phyloP scores from a whole-genome alignment of 2,888 invertebrate genomes.

The Drosophila tanythrix region DNA sequence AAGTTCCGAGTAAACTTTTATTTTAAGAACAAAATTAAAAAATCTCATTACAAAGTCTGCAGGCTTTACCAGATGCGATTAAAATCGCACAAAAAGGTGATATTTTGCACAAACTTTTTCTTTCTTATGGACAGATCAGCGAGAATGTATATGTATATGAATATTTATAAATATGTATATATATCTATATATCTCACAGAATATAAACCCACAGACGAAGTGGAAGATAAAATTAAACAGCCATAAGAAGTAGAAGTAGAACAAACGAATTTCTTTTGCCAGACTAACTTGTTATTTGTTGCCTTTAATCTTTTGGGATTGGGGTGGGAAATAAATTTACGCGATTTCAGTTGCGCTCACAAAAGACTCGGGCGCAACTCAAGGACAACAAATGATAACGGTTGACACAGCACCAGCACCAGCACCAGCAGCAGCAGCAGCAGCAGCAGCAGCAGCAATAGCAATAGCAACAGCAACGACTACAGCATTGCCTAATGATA shows the following conservation, averaged over 20 bases:
- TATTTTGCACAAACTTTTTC: neutral
- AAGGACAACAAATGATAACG: constrained; percentile 82
- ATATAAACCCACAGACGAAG: constrained; percentile 17
- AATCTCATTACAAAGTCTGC: neutral
- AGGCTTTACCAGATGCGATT: neutral
- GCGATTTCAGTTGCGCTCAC: constrained; percentile 64
- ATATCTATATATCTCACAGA: neutral
- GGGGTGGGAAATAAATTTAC: constrained; percentile 57
- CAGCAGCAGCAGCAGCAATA: constrained; percentile 24
- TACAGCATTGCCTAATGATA: constrained; percentile 74
- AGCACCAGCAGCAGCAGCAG: constrained; percentile 29
- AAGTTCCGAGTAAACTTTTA: neutral
- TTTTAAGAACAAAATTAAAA: neutral
- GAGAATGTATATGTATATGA: neutral
- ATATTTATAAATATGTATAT: neutral
- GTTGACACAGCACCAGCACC: constrained; percentile 58
- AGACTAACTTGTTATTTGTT: neutral
- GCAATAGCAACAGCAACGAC: constrained; percentile 33
- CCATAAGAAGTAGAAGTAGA: constrained; percentile 22
- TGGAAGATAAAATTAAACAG: constrained; percentile 36
- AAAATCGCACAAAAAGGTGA: neutral
- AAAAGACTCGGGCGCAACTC: constrained; percentile 63
- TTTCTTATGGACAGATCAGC: neutral
- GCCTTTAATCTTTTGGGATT: constrained; percentile 61
- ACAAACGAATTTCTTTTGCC: constrained; percentile 32